Evolutionary conservation across 2,888 invertebrate genomes (phyloP).

Genomic region (Venustoraphidia nigricollis): DNA sequence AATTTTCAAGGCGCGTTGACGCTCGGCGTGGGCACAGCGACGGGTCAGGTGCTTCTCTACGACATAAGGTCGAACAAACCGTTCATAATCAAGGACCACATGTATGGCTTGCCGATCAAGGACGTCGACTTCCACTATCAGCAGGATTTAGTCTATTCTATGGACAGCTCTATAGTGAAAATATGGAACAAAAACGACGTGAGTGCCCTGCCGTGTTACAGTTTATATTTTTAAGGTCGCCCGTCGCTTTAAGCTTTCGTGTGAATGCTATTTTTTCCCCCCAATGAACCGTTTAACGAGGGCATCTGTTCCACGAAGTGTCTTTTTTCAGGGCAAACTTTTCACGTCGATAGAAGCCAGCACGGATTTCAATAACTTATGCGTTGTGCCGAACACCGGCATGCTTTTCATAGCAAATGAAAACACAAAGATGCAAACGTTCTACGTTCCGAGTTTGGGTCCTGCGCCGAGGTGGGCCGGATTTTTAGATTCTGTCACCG

Average conservation of each 20-base stretch:
- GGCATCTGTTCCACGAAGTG: constrained; percentile 4
- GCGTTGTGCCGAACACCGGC: constrained; percentile 78
- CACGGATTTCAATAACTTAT: constrained; percentile 78
- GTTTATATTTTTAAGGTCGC: no score
- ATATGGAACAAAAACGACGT: constrained; percentile 82
- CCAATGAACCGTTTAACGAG: no score
- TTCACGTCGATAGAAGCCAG: constrained; percentile 86
- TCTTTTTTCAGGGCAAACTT: constrained; percentile 61
- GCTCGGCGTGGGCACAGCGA: constrained; percentile 82
- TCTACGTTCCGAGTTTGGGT: constrained; percentile 81
- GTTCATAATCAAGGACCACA: constrained; percentile 81
- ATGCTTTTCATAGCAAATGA: constrained; percentile 92
- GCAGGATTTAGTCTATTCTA: constrained; percentile 70
- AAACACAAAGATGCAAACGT: constrained; percentile 83
- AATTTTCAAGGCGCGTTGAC: constrained; percentile 60
- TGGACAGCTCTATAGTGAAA: constrained; percentile 79
- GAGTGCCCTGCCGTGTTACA: constrained; percentile 19
- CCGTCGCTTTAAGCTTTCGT: no score
- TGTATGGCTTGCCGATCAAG: constrained; percentile 84
- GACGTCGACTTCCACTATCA: constrained; percentile 69
- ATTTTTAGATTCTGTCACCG: constrained; percentile 90
- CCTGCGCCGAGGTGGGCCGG: constrained; percentile 97
- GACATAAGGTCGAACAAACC: constrained; percentile 89
- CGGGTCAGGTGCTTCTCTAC: constrained; percentile 87
- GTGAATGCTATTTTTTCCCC: no score